phyloP scores from a whole-genome alignment of 2,113 vertebrate species.

The Hippoglossus stenolepis region DNA sequence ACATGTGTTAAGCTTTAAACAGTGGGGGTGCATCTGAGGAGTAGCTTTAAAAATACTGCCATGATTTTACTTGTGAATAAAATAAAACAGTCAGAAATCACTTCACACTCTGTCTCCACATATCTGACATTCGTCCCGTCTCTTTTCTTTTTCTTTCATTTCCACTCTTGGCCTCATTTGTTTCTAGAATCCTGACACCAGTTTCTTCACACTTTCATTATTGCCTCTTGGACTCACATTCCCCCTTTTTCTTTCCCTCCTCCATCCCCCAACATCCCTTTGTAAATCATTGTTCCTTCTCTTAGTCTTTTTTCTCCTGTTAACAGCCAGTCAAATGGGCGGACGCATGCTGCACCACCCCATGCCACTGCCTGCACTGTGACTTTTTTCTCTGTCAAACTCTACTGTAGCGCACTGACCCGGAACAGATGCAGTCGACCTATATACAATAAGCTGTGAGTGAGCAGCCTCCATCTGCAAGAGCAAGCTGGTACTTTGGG shows the following conservation, averaged over 20 bases:
- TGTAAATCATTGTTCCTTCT: background rate
- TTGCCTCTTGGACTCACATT: background rate
- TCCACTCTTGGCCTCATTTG: background rate
- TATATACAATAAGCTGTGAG: slow-evolving; percentile 72
- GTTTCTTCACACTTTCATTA: slow-evolving; percentile 7
- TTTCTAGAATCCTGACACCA: background rate
- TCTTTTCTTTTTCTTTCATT: background rate
- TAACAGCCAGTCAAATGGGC: slow-evolving; percentile 12
- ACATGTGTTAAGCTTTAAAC: background rate
- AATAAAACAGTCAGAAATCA: background rate
- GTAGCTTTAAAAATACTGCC: background rate
- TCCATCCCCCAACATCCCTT: slow-evolving; percentile 2
- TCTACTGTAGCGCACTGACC: slow-evolving; percentile 67
- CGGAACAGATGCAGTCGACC: slow-evolving; percentile 69
- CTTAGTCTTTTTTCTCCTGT: slow-evolving; percentile 2
- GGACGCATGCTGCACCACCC: background rate
- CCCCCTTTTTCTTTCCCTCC: background rate
- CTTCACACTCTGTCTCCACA: background rate
- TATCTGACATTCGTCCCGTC: background rate
- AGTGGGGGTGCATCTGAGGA: background rate
- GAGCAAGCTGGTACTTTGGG: slow-evolving; percentile 55
- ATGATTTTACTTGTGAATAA: background rate
- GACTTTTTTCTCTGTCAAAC: slow-evolving; percentile 60
- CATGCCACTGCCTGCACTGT: slow-evolving; percentile 28
- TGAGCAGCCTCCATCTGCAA: slow-evolving; percentile 71